phyloP scores from a whole-genome alignment of 2,113 vertebrate genomes.

The Turnix velox region DNA sequence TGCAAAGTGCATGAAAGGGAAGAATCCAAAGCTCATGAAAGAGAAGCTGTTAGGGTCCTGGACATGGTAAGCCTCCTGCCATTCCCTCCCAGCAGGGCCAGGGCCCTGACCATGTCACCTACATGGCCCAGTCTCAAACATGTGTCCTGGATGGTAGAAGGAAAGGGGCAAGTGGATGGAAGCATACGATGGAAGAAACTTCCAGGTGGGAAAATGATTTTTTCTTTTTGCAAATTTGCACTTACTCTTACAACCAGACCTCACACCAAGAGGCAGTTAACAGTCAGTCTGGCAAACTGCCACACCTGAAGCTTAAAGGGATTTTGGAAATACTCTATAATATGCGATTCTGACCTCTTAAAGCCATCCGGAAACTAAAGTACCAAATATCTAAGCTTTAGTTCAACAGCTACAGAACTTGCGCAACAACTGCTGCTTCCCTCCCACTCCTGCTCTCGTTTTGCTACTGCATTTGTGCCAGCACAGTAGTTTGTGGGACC shows the following conservation, averaged over 20 bases:
- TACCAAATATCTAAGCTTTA: not conserved
- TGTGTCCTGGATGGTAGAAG: not conserved
- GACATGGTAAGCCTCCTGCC: not conserved
- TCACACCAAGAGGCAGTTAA: not conserved
- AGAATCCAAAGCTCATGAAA: not conserved
- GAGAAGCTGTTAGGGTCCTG: not conserved
- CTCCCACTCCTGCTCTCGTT: not conserved
- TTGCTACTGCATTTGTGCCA: not conserved
- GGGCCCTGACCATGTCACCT: not conserved
- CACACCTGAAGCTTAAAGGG: not conserved
- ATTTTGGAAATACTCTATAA: not conserved
- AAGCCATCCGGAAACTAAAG: not conserved
- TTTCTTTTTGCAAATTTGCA: not conserved
- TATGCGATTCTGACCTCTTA: not conserved
- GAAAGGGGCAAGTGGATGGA: rapidly evolving
- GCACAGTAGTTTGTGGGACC: not conserved
- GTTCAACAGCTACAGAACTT: not conserved
- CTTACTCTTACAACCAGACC: not conserved
- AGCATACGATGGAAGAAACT: not conserved
- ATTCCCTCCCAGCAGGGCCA: not conserved
- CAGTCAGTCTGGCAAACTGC: not conserved
- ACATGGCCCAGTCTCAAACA: rapidly evolving
- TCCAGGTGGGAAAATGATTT: not conserved
- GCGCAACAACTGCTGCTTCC: not conserved
- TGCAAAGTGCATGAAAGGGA: not conserved